phyloP scores from a whole-genome alignment of 2,888 invertebrate genomes.

The Drosophila cognata region DNA sequence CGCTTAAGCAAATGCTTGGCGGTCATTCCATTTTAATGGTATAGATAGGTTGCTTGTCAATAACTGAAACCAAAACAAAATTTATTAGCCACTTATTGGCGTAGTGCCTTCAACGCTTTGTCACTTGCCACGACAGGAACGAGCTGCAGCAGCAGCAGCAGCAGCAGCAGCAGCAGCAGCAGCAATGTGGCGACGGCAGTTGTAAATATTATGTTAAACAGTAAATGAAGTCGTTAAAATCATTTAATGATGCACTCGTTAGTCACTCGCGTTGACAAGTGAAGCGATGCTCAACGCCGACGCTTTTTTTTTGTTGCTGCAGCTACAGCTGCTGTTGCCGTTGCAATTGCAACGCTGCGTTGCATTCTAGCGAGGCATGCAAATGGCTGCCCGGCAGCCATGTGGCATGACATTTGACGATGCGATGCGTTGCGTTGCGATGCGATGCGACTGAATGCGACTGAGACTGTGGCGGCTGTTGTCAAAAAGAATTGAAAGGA shows the following conservation, averaged over 20 bases:
- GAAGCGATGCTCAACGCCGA: constrained; percentile 57
- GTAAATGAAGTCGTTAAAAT: constrained; percentile 84
- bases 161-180: not conserved
- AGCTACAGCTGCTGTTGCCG: constrained; percentile 9
- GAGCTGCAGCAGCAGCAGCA: not conserved
- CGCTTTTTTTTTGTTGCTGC: constrained; percentile 9
- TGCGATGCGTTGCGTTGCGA: constrained; percentile 7
- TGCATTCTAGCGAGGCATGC: constrained; percentile 58
- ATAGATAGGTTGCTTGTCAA: not conserved
- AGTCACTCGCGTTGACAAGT: constrained; percentile 75
- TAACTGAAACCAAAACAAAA: not conserved
- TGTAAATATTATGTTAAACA: constrained; percentile 76
- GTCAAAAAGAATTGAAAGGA: constrained; percentile 81
- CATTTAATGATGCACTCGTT: constrained; percentile 83
- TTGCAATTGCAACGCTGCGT: constrained; percentile 43
- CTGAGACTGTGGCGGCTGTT: constrained; percentile 49
- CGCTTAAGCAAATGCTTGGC: not conserved
- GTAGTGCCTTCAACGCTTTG: constrained; percentile 29
- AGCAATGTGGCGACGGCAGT: constrained; percentile 26
- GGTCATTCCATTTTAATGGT: not conserved
- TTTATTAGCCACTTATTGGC: constrained; percentile 22
- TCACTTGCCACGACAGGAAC: constrained; percentile 10
- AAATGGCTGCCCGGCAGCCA: constrained; percentile 50
- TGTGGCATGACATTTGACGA: constrained; percentile 47
- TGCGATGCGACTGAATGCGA: constrained; percentile 4